Evolutionary conservation across 2,888 invertebrate species (phyloP).

Genomic region (Oeneis ivallda): DNA sequence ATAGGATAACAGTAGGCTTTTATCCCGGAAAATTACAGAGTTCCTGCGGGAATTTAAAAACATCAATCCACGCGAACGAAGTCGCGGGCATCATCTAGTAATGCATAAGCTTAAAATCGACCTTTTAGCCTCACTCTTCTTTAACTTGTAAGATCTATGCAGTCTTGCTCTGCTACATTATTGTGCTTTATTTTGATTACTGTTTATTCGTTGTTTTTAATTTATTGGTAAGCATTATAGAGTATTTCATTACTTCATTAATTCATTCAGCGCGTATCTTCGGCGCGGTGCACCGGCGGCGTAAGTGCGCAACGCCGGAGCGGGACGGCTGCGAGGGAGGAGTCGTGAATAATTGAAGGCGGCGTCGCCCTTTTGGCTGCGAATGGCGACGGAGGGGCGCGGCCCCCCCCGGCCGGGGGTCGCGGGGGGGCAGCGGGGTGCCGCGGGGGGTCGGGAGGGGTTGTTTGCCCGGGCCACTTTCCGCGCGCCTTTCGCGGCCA

Average conservation of each 20-base stretch:
- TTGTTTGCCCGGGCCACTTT: constrained; percentile 53
- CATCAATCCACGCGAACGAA: too few relatives aligned
- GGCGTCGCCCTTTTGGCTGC: constrained; percentile 71
- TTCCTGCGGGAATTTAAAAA: too few relatives aligned
- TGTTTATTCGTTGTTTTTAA: too few relatives aligned
- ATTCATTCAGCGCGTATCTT: constrained; percentile 5
- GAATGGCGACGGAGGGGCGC: constrained; percentile 50
- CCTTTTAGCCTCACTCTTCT: too few relatives aligned
- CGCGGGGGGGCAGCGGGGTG: constrained; percentile 43
- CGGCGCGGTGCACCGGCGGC: neutral
- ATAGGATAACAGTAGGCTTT: too few relatives aligned
- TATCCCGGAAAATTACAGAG: too few relatives aligned
- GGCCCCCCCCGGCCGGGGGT: constrained; percentile 32
- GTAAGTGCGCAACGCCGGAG: constrained; percentile 51
- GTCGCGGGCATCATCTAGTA: too few relatives aligned
- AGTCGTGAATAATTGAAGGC: constrained; percentile 74
- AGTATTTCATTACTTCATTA: neutral
- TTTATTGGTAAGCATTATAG: neutral
- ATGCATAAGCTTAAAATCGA: too few relatives aligned
- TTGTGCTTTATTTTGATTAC: too few relatives aligned
- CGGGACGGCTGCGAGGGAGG: constrained; percentile 58
- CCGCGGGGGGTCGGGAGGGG: constrained; percentile 35
- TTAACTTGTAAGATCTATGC: too few relatives aligned
- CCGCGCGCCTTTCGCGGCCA: constrained; percentile 72
- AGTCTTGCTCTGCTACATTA: too few relatives aligned